These are phyloP conservation scores for Meriones psammophilus DNA, from an alignment of 2,797 vertebrate species.

Conservation along the genomic window DNA sequence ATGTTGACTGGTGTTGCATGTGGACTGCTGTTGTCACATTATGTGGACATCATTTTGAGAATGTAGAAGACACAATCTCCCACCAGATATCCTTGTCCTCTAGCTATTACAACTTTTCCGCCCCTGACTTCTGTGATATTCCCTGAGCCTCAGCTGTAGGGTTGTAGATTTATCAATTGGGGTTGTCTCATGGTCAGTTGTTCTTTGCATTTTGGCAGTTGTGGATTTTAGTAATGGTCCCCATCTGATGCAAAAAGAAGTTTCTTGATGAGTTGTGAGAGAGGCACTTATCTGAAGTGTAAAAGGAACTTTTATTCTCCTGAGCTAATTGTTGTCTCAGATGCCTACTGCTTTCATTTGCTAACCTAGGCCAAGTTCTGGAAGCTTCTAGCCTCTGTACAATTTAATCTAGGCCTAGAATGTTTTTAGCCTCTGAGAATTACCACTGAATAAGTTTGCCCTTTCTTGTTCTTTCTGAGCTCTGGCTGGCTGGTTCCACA, in stretches of 20 bases:
- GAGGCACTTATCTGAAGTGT: neutral
- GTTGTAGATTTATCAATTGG: neutral
- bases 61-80: neutral
- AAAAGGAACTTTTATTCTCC: too few relatives aligned
- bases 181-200: neutral
- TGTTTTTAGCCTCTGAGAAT: too few relatives aligned
- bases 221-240: neutral
- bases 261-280: neutral
- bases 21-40: neutral
- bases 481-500: too few relatives aligned
- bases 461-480: too few relatives aligned
- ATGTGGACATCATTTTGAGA: neutral
- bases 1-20: neutral
- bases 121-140: neutral
- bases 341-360: too few relatives aligned
- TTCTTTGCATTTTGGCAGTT: neutral
- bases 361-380: too few relatives aligned
- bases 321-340: too few relatives aligned
- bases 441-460: too few relatives aligned
- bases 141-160: neutral
- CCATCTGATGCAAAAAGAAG: neutral
- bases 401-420: too few relatives aligned
- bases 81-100: neutral
- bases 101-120: neutral
- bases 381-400: too few relatives aligned